Percentiles rank a stretch among this genome's conserved stretches.
Conservation (phyloP, 2,888 invertebrate species). For the Hypena proboscidalis region DNA sequence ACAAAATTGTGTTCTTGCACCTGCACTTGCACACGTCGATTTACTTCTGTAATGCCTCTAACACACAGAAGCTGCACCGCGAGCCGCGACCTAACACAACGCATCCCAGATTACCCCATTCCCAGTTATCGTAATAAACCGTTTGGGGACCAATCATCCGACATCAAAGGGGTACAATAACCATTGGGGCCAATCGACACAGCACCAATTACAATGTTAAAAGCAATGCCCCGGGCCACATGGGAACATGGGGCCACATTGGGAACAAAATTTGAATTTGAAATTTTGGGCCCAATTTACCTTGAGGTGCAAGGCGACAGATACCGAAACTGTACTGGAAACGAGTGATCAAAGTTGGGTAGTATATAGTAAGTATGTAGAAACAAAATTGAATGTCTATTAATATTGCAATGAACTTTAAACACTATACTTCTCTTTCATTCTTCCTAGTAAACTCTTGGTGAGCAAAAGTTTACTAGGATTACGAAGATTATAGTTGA, state of each 20-base stretch:
- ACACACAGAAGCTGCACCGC: constrained; percentile 25
- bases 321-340: constrained; percentile 65
- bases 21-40: no score
- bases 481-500: no score
- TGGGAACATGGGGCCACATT: constrained; percentile 62
- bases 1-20: no score
- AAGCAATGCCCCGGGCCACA: constrained; percentile 70
- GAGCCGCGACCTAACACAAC: constrained; percentile 55
- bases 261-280: constrained; percentile 81
- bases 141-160: constrained; percentile 68
- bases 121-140: constrained; percentile 47
- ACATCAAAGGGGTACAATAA: constrained; percentile 72
- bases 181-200: constrained; percentile 63
- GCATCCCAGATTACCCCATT: constrained; percentile 31
- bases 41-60: constrained; percentile 16
- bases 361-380: constrained; percentile 52
- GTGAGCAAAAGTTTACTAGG: no score
- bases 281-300: constrained; percentile 82
- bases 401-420: no score
- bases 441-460: no score
- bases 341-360: constrained; percentile 64
- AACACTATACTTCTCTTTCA: no score
- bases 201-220: constrained; percentile 80
- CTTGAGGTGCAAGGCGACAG: constrained; percentile 80
- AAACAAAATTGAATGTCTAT: no score